phyloP scores from a whole-genome alignment of 2,888 invertebrate genomes.

The Leptopilina myrica region DNA sequence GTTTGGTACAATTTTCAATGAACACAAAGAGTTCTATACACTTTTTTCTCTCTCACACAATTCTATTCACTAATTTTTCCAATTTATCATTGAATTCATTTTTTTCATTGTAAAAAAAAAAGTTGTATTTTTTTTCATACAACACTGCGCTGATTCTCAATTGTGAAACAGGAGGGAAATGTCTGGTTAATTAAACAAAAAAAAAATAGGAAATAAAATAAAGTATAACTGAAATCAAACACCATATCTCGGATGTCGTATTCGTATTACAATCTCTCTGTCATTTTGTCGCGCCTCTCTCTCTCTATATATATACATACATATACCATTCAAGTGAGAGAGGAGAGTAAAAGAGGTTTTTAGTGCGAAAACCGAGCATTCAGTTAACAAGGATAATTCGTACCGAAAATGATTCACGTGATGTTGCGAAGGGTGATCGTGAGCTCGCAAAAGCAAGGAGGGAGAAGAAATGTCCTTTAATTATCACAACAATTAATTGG shows the following conservation, averaged over 20 bases:
- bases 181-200: slow-evolving; percentile 22
- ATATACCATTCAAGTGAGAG: neutral
- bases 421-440: neutral
- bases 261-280: slow-evolving; percentile 18
- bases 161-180: neutral
- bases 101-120: too few species aligned
- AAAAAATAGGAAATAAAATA: neutral
- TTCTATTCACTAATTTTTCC: too few species aligned
- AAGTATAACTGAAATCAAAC: slow-evolving; percentile 24
- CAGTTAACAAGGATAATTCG: slow-evolving; percentile 40
- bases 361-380: slow-evolving; percentile 33
- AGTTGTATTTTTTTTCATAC: too few species aligned
- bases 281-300: neutral
- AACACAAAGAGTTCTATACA: too few species aligned
- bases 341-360: neutral
- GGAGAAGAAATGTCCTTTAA: slow-evolving; percentile 36
- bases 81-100: too few species aligned
- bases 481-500: slow-evolving; percentile 39
- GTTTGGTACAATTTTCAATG: too few species aligned
- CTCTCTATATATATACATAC: too few species aligned
- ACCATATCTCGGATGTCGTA: slow-evolving; percentile 32
- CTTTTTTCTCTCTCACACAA: too few species aligned
- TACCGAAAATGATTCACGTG: slow-evolving; percentile 39
- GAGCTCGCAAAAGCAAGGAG: neutral
- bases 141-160: neutral